These are phyloP conservation scores for Cheirogaleus medius DNA, from an alignment of 2,113 vertebrate species.

Conservation along the genomic window DNA sequence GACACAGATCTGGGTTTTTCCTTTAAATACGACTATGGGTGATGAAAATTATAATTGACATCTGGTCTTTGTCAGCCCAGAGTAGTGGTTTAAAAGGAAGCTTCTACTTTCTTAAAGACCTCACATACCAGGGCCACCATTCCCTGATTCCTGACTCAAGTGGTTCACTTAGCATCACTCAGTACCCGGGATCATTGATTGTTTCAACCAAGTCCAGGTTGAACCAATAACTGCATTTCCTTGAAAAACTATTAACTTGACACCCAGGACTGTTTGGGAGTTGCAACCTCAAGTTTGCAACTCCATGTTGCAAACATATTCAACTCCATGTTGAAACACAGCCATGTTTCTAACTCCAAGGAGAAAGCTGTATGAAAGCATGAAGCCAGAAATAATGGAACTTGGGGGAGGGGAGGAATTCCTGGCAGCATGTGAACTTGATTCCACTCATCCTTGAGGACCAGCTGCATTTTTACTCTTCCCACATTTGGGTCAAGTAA, in stretches of 20 bases:
- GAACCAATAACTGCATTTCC: not conserved
- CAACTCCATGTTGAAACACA: not conserved
- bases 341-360: not conserved
- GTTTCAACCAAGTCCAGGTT: not conserved
- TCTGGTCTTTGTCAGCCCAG: not conserved
- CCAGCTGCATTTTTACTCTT: not conserved
- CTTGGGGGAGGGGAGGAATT: not conserved
- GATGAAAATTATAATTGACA: not conserved
- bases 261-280: not conserved
- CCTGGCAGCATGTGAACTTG: not conserved
- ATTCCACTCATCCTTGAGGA: not conserved
- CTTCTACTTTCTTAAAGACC: not conserved
- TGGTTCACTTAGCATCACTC: not conserved
- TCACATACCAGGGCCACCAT: not conserved
- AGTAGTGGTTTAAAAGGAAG: not conserved
- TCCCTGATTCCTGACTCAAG: not conserved
- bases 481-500: not conserved
- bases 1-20: not conserved
- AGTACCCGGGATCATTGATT: not conserved
- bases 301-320: too few species aligned
- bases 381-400: not conserved
- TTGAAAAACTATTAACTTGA: not conserved
- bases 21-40: not conserved
- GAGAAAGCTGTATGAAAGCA: not conserved
- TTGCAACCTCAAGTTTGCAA: not conserved